Evolutionary conservation across 2,113 vertebrate genomes (phyloP), one percentile per base, ranked within the genome.

Genomic region (Heterochromis multidens): DNA sequence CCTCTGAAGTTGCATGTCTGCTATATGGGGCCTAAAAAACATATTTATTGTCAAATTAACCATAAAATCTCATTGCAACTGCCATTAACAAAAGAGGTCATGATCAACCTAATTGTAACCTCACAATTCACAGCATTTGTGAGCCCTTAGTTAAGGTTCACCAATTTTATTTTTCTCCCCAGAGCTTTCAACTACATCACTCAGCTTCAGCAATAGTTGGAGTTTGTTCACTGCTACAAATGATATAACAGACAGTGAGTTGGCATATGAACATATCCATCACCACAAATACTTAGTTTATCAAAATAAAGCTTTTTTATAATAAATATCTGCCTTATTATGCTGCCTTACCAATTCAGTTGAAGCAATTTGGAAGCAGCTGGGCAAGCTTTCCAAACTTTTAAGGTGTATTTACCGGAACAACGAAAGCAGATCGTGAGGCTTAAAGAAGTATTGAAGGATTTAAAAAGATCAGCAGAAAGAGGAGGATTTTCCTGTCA

Each of bases 381-480:
- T 46, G 40, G 3, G 16, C 16, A 49, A 29, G 65, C 17, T 72
- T 7, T 29, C 23, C 67, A 21, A 1, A 49, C 52, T 12, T 2
- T 0, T 72, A 0, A 4, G 2, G 27, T 43, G 61, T 4, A 7
- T 70, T 33, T 23, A 31, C 74, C 54, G 60, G 58, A 76, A 21
- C 23, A 33, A 57, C 35, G 76, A 87, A 59, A 65, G 3, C 46
- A 61, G 60, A 60, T 25, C 46, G 16, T 1, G 16, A 23, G 5
- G 57, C 70, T 56, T 56, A 7, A 82, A 81, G 37, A 1, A 43
- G n/a, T 6, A 58, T 29, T 4, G 7, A 62, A 67, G 77, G 83
- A 85, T 90, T 80, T 87, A 60, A 88, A 82, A 87, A 67, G 83
- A 85, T 92, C 81, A 86, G 77, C 52, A 84, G 40, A 56, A 59